Evolutionary conservation across 1,140 invertebrate genomes (phyloP).

Genomic region (Tetramorium alpestre): DNA sequence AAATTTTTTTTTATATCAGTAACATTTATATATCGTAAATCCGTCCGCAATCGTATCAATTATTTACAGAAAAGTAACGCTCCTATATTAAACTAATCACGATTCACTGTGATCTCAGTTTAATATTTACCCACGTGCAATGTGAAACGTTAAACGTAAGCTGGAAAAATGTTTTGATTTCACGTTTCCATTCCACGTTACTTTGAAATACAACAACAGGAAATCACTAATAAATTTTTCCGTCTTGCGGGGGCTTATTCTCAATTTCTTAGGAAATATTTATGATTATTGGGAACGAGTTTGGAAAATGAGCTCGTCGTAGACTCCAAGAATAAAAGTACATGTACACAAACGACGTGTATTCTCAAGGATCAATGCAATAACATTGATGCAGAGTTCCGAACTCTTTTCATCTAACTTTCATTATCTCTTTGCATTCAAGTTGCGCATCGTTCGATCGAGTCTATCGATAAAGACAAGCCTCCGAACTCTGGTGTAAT

Average conservation of each 20-base stretch:
- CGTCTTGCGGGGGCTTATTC: not conserved
- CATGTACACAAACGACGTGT: not conserved
- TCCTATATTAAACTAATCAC: slow-evolving; percentile 34
- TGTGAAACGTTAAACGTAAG: not conserved
- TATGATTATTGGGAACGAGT: not conserved
- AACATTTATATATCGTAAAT: slow-evolving; percentile 30
- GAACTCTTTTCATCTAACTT: slow-evolving; percentile 13
- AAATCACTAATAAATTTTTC: slow-evolving; percentile 3
- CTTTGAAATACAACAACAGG: not conserved
- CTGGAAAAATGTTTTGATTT: slow-evolving; percentile 26
- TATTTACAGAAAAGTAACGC: slow-evolving; percentile 21
- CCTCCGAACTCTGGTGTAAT: not conserved
- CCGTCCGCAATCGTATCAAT: slow-evolving; percentile 11
- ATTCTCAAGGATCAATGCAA: slow-evolving; percentile 40
- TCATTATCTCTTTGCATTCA: slow-evolving; percentile 25
- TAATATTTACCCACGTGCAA: slow-evolving; percentile 47
- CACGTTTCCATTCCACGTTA: not conserved
- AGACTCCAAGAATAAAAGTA: not conserved
- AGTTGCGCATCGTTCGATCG: not conserved
- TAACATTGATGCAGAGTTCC: slow-evolving; percentile 26
- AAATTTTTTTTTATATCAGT: slow-evolving; percentile 1
- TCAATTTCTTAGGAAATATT: slow-evolving; percentile 27
- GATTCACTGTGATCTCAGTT: slow-evolving; percentile 14
- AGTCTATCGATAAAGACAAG: not conserved
- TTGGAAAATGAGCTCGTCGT: slow-evolving; percentile 2